These are phyloP conservation scores for Laticauda colubrina DNA, from an alignment of 2,113 vertebrate species.

Conservation along the genomic window DNA sequence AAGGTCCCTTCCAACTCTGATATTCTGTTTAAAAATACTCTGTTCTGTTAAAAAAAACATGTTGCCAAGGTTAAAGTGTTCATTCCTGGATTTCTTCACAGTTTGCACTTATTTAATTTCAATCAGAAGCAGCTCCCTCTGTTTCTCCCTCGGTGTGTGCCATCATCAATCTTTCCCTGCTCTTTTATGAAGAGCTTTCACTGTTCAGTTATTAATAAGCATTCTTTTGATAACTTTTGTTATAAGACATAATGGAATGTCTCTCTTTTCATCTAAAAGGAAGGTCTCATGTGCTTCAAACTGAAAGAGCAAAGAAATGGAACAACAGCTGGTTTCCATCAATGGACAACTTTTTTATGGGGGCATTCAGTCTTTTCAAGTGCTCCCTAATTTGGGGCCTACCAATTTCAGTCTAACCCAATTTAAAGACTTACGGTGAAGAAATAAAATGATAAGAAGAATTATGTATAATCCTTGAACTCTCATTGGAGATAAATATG, in stretches of 20 bases:
- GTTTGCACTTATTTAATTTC: constrained; percentile 84
- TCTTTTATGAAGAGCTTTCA: constrained; percentile 66
- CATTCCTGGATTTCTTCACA: constrained; percentile 72
- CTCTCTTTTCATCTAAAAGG: constrained; percentile 1
- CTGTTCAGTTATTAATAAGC: constrained; percentile 67
- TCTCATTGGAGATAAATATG: not conserved
- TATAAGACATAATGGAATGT: constrained; percentile 68
- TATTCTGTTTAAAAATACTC: not conserved
- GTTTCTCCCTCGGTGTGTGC: constrained; percentile 79
- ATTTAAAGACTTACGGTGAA: not conserved
- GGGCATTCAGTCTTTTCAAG: not conserved
- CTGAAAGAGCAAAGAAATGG: constrained; percentile 21
- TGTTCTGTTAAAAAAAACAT: not conserved
- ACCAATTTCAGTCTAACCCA: not conserved
- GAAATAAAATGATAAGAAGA: not conserved
- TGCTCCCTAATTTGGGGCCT: not conserved
- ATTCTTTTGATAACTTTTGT: constrained; percentile 72
- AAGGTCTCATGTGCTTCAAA: constrained; percentile 24
- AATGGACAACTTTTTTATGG: not conserved
- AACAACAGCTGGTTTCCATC: constrained; percentile 16
- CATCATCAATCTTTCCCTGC: constrained; percentile 77
- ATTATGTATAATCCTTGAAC: not conserved
- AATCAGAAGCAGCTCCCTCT: constrained; percentile 78
- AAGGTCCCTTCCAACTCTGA: not conserved
- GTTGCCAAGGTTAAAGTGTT: constrained; percentile 71